phyloP scores from a whole-genome alignment of 2,113 vertebrate genomes.

The Toxotes chatareus region DNA sequence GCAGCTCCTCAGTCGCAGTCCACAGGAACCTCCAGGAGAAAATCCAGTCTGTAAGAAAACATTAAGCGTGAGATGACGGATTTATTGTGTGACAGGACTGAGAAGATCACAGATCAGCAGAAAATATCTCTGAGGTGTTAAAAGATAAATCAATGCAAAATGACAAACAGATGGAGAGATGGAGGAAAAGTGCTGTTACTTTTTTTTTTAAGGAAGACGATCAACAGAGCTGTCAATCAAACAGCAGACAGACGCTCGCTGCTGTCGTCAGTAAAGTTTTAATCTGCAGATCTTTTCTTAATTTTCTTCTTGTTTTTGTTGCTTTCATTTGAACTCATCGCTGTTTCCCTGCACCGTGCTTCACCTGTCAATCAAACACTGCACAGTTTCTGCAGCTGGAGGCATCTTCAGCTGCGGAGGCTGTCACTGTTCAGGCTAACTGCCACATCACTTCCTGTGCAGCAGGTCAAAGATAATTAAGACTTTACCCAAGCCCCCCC shows the following conservation, averaged over 20 bases:
- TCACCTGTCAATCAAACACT: background rate
- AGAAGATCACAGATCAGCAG: background rate
- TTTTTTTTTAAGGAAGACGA: background rate
- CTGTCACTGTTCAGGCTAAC: background rate
- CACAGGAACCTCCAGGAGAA: background rate
- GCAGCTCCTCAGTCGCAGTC: constrained; percentile 10
- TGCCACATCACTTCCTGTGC: background rate
- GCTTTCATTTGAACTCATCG: background rate
- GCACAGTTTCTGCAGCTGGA: background rate
- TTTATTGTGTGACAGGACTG: background rate
- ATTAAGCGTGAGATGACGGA: background rate
- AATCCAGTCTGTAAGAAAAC: constrained; percentile 41
- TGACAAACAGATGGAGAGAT: background rate
- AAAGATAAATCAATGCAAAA: background rate
- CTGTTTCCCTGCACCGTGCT: background rate
- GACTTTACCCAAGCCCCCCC: too few species aligned
- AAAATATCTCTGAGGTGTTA: background rate
- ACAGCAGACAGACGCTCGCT: background rate
- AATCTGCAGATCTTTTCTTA: background rate
- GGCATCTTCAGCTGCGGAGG: background rate
- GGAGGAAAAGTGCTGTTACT: background rate
- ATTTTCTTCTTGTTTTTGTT: background rate
- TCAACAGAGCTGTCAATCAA: background rate
- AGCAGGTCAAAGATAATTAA: background rate
- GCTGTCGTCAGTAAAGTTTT: constrained; percentile 4